Base-by-base conservation (phyloP, 2,113 vertebrate species). In the Colinus virginianus region DNA sequence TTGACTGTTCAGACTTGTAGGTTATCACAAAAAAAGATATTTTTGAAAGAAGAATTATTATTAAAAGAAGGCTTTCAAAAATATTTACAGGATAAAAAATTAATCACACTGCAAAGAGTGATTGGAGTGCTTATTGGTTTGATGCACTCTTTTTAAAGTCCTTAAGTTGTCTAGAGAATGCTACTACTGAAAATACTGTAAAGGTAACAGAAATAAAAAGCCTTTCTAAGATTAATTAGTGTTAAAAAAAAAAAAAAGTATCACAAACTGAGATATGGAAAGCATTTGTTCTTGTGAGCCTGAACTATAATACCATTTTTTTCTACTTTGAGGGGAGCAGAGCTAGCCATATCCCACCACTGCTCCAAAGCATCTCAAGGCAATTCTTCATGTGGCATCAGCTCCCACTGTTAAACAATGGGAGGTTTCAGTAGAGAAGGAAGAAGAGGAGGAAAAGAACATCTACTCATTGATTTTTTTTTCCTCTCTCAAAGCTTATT, bases 381-480 rank as follows among this genome's bases (percentile, higher is more conserved):
- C 45, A 46, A 2, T 17, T 93, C 22, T 83, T 79, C 11, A 10
- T 0, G 0, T 15, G 23, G 8, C 13, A 64, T 62, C 38, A 4
- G 8, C 21, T 82, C 17, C 53, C 3, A 2, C 36, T 53, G 38
- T 34, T 38, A 36, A 55, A 34, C 1, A 2, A 22, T 67, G 46
- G 9, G 7, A 80, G 16, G 13, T 38, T 91, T 93, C 76, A 30
- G 26, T 13, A 21, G 15, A 15, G 9, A 32, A 55, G 68, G 32
- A 79, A 11, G 32, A 87, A 74, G 7, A 1, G 20, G 2, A 2
- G 8, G 38, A 49, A 28, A 25, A 14, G 17, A 20, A 19, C 36
- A 42, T 17, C 46, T 53, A 69, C 15, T 20, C 1, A 10, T 46
- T 23, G 25, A 0, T 26, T 34, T 34, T 43, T 53, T 51, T 48